Evolutionary conservation across 2,113 vertebrate genomes (phyloP), one percentile per base, ranked within the genome.

Genomic region (Agelaius phoeniceus): DNA sequence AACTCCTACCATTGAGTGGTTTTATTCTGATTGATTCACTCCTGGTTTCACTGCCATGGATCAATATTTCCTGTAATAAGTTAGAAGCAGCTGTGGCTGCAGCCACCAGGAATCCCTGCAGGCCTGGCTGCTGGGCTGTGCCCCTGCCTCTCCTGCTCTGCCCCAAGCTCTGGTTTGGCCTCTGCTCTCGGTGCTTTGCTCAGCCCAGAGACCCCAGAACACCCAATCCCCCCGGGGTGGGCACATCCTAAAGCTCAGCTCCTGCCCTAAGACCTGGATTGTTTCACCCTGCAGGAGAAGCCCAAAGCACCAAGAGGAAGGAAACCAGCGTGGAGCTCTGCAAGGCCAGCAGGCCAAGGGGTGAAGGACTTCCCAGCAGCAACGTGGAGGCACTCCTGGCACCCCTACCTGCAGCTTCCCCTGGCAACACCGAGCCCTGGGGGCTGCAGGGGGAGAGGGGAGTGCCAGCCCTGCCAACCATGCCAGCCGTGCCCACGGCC

Each of bases 401-500:
- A 57, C 24, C 89, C 81, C 30, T 11, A 8, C 3, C 41, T 18
- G 37, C 51, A 58, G 43, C 37, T n/a, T 33, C 37, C 37, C 37
- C 37, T 37, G 37, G 37, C 37, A 37, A 37, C 37, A 37, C 37
- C 37, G 37, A 37, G 79, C 79, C 79, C 74, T 1, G 59, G 54
- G 15, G 69, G 77, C 43, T 7, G 66, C 0, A 1, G 28, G 43
- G 43, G 23, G 48, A 49, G 13, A 26, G 24, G 49, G 14, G 49
- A 15, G 37, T 37, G 37, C 51, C 51, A 27, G 9, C 49, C 26
- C 24, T 51, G 49, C 49, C 48, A 49, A 3, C 24, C 2, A 58
- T 4, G 69, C 6, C 1, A 11, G 9, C 0, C 67, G 4, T 37
- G 2, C n/a, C 10, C 41, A 7, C 3, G 6, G 2, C 39, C 0